Evolutionary conservation across 2,888 invertebrate species (phyloP), one percentile per base, ranked within the genome.

Genomic region (Hydrotaea cyrtoneurina): DNA sequence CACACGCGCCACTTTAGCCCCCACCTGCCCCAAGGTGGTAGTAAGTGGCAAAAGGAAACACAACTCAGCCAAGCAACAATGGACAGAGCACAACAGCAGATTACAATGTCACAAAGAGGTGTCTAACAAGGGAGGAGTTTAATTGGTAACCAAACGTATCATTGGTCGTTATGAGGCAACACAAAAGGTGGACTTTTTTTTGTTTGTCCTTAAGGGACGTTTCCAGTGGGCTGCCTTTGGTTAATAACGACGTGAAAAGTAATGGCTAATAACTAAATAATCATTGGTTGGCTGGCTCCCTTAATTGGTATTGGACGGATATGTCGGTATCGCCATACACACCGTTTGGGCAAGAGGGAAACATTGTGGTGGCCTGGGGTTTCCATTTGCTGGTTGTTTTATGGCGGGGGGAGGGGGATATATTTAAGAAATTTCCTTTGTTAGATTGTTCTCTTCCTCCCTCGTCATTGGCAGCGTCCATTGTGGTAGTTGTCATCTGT

Each of bases 91-190:
- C 17, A 64, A 3, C 15, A 46, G 46, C 71, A 19, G 50, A 64
- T 23, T 50, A 62, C 62, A n/a, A 75, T 31, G 57, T 13, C 13
- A 26, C 64, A 84, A 76, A 72, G 75, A 72, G 36, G 72, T 81
- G 81, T 66, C 50, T 46, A 72, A 66, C 46, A 72, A 43, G 39
- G 78, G 75, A 55, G 72, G 75, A 78, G 50, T 39, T 26, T 17
- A 17, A 71, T 74, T 53, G 11, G 66, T 23, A 23, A 72, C 15
- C 53, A 50, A 74, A 50, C 26, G 43, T 17, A 11, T 73, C 62
- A 71, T 83, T 73, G 69, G 50, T 53, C 17, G 72, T 75, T 76
- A 39, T 23, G 55, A 55, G 8, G 19, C 23, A 15, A 23, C 31
- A 50, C n/a, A n/a, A 13, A 17, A 55, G 21, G 36, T 36, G 39